Conservation (phyloP, 2,113 vertebrate genomes). For the Phrynosoma blainvillii region DNA sequence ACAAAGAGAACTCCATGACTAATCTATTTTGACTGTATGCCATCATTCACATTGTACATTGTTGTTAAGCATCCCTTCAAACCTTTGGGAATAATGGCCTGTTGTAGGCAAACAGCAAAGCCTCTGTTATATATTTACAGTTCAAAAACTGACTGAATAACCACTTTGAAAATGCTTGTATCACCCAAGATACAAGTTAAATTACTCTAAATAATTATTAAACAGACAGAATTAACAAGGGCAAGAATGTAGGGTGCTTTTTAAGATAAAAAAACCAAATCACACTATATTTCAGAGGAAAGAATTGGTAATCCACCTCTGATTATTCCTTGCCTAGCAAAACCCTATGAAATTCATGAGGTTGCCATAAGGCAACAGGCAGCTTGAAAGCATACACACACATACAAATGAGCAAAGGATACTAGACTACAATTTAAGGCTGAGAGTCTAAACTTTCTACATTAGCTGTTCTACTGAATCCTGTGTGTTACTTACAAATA, state of each 20-base stretch:
- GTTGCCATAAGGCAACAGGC: no score
- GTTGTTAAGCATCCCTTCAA: constrained; percentile 51
- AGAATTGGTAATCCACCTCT: no score
- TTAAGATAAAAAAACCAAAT: not conserved
- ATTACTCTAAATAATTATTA: constrained; percentile 17
- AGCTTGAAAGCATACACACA: no score
- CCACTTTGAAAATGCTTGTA: constrained; percentile 37
- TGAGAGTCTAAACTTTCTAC: not conserved
- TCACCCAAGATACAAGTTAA: constrained; percentile 35
- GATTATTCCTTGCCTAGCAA: no score
- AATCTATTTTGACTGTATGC: constrained; percentile 35
- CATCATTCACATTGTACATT: constrained; percentile 41
- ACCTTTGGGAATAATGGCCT: constrained; percentile 42
- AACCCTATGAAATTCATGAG: no score
- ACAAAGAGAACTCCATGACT: constrained; percentile 24
- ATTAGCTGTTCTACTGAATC: not conserved
- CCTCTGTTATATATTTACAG: constrained; percentile 45
- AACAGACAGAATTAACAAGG: not conserved
- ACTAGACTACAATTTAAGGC: not conserved
- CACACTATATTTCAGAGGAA: no score
- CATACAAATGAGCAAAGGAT: not conserved
- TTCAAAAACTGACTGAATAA: constrained; percentile 46
- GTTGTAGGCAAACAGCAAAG: constrained; percentile 46
- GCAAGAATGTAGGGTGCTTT: not conserved
- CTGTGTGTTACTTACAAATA: not conserved